These are phyloP conservation scores for Emberiza fucata DNA, from an alignment of 2,113 vertebrate genomes.

Conservation along the genomic window DNA sequence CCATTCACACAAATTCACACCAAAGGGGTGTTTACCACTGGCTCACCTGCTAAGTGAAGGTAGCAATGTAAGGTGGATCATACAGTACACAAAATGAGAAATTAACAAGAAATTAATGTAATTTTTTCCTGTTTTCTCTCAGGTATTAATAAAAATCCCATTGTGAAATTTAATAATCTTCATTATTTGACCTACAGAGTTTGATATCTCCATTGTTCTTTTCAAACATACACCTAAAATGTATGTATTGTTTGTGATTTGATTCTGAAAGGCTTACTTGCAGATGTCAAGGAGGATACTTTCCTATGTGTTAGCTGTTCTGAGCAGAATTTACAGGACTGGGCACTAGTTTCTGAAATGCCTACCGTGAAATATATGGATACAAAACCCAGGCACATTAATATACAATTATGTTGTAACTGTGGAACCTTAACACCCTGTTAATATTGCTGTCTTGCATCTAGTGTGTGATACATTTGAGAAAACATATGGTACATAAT, in stretches of 20 bases:
- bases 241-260: not conserved
- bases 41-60: not conserved
- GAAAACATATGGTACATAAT: constrained; percentile 43
- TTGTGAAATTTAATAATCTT: not conserved
- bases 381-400: not conserved
- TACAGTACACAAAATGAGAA: not conserved
- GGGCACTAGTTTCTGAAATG: not conserved
- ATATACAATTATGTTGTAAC: not conserved
- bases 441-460: not conserved
- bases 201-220: not conserved
- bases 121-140: not conserved
- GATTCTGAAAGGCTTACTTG: not conserved
- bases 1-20: not conserved
- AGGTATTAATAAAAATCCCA: not conserved
- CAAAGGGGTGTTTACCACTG: not conserved
- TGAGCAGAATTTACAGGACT: not conserved
- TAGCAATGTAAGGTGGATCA: not conserved
- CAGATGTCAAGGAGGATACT: not conserved
- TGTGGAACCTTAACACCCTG: not conserved
- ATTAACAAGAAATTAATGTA: not conserved
- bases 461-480: not conserved
- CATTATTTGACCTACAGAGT: not conserved
- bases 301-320: not conserved
- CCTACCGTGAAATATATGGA: not conserved
- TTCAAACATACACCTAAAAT: not conserved